Evolutionary conservation across 2,113 vertebrate species (phyloP), one percentile per base, ranked within the genome.

Genomic region (Thamnophis sirtalis): DNA sequence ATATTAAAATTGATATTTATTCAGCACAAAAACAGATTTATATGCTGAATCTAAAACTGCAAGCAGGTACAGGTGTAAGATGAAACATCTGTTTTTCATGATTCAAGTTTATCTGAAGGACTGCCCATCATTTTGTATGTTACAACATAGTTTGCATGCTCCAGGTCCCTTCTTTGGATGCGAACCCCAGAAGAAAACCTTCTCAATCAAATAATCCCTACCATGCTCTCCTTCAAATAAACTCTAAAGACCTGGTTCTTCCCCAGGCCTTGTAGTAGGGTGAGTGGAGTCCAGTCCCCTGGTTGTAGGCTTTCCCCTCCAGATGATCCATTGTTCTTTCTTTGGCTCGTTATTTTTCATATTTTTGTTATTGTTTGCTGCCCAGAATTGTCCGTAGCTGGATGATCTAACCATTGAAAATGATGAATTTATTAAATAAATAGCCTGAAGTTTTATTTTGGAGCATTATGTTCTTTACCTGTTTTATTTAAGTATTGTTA

Each of bases 371-470:
- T 43, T 80, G 17, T 43, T 80, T 43, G 73, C 7, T 43, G 33
- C 73, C 73, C 15, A 38, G 33, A 80, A 7, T 80, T 80, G n/a
- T 38, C 33, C 38, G 33, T 8, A 80, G n/a, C 19, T 38, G 7
- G 7, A 6, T 80, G 73, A 38, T 43, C 33, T 80, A 80, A 80
- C 33, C 38, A 21, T 21, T 43, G 73, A 7, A 6, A 92, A 49
- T 0, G 3, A 22, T 87, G 15, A 2, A 8, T 86, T 86, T 53
- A 19, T 87, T 73, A 24, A 38, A 80, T 28, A 84, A 33, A 56
- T 56, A 28, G 85, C 89, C 89, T 56, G 84, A 55, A 48, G 6
- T 88, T 96, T 93, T 94, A 80, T 93, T 50, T 94, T 84, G 84
- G 8, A 48, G 88, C 15, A 1, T 28, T 28, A 9, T 38, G 4